Evolutionary conservation across 2,113 vertebrate species (phyloP).

Genomic region (Irena cyanogastra): DNA sequence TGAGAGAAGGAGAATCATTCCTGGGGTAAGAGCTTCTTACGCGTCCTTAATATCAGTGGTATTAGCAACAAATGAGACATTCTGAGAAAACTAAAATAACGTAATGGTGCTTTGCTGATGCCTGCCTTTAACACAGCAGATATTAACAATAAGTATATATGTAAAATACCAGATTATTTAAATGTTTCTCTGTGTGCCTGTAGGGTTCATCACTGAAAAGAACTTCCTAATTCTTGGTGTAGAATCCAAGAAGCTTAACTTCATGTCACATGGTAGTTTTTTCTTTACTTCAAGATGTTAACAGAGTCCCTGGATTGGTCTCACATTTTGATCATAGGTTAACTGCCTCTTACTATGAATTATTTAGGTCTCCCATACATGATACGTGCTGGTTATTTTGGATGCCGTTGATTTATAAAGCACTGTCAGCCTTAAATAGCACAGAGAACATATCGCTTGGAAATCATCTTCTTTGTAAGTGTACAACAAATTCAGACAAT

Average conservation of each 20-base stretch:
- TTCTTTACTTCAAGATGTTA: background rate
- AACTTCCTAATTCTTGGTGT: background rate
- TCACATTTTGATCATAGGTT: background rate
- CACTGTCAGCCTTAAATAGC: background rate
- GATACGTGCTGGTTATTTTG: background rate
- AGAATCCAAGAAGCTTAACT: background rate
- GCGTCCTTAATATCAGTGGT: background rate
- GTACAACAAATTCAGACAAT: background rate
- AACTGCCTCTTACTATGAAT: background rate
- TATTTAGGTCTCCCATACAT: background rate
- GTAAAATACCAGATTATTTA: background rate
- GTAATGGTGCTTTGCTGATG: slow-evolving; percentile 4
- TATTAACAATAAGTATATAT: background rate
- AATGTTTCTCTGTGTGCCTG: background rate
- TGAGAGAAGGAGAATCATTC: background rate
- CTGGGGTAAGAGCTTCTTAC: background rate
- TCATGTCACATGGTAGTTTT: background rate
- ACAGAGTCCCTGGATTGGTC: background rate
- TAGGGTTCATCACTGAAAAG: background rate
- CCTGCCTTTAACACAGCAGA: background rate
- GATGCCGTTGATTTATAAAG: background rate
- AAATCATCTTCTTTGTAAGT: background rate
- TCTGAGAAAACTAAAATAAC: background rate
- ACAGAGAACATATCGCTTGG: background rate
- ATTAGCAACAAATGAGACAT: background rate